Percentiles rank a stretch among this genome's conserved stretches.
phyloP scores from a whole-genome alignment of 30 jellyfish, hydroid and myxozoan species.

The Mastigias papua region DNA sequence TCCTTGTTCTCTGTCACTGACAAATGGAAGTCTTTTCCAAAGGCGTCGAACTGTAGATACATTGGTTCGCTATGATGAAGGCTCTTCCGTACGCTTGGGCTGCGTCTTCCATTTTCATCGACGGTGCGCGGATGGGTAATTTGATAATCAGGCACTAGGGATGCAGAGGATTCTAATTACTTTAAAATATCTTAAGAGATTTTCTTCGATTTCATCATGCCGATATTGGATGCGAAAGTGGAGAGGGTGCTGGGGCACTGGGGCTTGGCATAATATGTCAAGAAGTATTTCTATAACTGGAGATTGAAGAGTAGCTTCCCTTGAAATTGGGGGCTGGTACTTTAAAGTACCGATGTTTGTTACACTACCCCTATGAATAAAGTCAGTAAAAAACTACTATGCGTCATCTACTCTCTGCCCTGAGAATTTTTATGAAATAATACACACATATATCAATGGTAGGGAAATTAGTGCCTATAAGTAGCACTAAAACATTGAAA shows the following conservation, averaged over 20 bases:
- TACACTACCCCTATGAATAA: too few species aligned
- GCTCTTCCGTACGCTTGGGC: constrained; percentile 15
- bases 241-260: too few species aligned
- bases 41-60: constrained; percentile 71
- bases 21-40: constrained; percentile 77
- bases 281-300: too few species aligned
- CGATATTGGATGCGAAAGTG: too few species aligned
- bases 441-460: not conserved
- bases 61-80: constrained; percentile 43
- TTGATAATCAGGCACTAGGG: constrained; percentile 63
- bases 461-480: not conserved
- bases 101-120: constrained; percentile 52
- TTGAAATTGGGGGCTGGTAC: too few species aligned
- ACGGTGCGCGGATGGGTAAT: constrained; percentile 63
- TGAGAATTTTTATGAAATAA: not conserved
- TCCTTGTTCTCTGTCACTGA: constrained; percentile 69
- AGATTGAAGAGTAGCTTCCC: too few species aligned
- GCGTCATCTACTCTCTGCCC: not conserved
- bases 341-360: too few species aligned
- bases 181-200: too few species aligned
- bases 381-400: not conserved
- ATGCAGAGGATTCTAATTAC: too few species aligned
- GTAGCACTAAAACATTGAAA: not conserved
- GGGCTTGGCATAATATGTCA: too few species aligned
- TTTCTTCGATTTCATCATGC: too few species aligned